Evolutionary conservation across 2,113 vertebrate species (phyloP).

Genomic region (Toxotes chatareus): DNA sequence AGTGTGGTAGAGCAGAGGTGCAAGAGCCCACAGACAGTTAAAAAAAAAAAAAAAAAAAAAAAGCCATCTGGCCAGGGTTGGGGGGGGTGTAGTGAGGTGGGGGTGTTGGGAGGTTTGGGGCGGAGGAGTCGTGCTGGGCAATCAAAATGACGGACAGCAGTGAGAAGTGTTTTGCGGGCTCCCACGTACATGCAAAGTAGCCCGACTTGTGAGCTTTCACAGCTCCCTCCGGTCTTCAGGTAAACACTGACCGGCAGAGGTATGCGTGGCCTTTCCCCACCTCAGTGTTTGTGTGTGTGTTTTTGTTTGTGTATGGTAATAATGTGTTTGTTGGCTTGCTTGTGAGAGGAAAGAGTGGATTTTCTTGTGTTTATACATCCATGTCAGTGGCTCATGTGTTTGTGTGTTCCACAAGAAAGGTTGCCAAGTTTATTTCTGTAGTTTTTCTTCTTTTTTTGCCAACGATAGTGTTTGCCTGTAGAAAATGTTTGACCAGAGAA

Average conservation of each 20-base stretch:
- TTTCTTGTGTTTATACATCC: conserved; percentile 54
- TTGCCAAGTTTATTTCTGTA: conserved; percentile 67
- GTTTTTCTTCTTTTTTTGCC: conserved; percentile 22
- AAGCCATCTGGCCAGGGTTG: conserved; percentile 92
- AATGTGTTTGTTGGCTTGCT: conserved; percentile 71
- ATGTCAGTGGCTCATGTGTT: conserved; percentile 57
- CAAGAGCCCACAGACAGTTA: conserved; percentile 95
- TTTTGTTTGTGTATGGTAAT: conserved; percentile 79
- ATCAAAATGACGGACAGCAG: conserved; percentile 97
- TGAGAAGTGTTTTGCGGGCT: conserved; percentile 97
- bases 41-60: conserved; percentile 78
- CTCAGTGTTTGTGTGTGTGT: conserved; percentile 59
- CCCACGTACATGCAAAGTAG: conserved; percentile 98
- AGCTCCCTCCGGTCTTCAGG: conserved; percentile 90
- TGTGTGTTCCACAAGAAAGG: conserved; percentile 56
- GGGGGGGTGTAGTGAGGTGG: conserved; percentile 48
- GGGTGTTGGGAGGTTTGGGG: conserved; percentile 69
- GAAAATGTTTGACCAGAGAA: conserved; percentile 63
- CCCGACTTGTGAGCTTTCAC: conserved; percentile 92
- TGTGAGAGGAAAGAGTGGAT: conserved; percentile 50
- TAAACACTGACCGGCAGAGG: conserved; percentile 88
- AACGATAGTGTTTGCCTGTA: conserved; percentile 35
- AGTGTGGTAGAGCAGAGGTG: conserved; percentile 93
- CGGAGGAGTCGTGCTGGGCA: conserved; percentile 91
- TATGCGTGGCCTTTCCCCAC: conserved; percentile 69